A percentile compares a stretch with the other conserved stretches of the same genome.
phyloP scores from a whole-genome alignment of 2,888 invertebrate species.

The Griposia aprilina region DNA sequence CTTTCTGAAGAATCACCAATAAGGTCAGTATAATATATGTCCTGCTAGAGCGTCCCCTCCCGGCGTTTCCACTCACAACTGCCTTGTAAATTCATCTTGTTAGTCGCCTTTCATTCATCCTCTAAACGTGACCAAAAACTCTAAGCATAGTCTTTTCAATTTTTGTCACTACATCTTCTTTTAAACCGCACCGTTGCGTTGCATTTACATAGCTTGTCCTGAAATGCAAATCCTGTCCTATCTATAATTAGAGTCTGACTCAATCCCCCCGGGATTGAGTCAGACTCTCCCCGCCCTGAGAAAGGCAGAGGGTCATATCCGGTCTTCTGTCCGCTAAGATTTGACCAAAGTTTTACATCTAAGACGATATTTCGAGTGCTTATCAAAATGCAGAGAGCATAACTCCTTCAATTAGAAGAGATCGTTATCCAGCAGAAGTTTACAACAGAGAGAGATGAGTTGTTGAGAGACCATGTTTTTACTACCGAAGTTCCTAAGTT shows the following conservation, averaged over 20 bases:
- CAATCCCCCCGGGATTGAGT: no score
- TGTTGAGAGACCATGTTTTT: slow-evolving; percentile 41
- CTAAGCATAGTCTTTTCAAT: no score
- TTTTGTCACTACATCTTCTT: no score
- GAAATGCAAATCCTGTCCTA: neutral
- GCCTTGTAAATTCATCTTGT: no score
- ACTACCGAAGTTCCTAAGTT: slow-evolving; percentile 52
- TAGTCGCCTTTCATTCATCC: no score
- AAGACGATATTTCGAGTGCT: neutral
- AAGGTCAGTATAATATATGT: no score
- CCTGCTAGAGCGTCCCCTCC: no score
- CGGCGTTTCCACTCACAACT: no score
- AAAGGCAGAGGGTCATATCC: neutral
- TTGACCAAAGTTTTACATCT: neutral
- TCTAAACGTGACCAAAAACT: no score
- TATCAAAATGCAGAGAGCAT: neutral
- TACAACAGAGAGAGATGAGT: slow-evolving; percentile 33
- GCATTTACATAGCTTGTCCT: neutral
- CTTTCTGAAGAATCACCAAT: no score
- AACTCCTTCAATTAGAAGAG: slow-evolving; percentile 45
- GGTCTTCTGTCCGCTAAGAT: neutral
- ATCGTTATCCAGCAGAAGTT: slow-evolving; percentile 43
- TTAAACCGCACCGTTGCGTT: no score
- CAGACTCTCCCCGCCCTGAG: neutral
- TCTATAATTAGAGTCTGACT: neutral